These are phyloP conservation scores for Paratilapia polleni DNA, from an alignment of 2,113 vertebrate genomes.

Conservation along the genomic window DNA sequence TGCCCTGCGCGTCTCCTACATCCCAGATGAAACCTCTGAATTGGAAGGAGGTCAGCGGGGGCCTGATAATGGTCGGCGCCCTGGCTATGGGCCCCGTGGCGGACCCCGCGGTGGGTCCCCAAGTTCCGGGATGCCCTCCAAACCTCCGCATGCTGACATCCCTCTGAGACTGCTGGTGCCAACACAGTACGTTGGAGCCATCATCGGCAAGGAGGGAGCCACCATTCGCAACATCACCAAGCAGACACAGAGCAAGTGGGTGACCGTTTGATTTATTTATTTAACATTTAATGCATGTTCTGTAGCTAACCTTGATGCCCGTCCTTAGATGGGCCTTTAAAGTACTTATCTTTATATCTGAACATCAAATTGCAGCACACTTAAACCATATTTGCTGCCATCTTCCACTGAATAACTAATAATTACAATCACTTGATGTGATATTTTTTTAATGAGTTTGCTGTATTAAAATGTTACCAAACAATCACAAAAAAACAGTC, in stretches of 20 bases:
- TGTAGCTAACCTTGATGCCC: not conserved
- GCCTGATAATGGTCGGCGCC: slow-evolving; percentile 86
- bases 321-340: not conserved
- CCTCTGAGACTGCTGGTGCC: slow-evolving; percentile 94
- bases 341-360: not conserved
- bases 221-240: slow-evolving; percentile 97
- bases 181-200: slow-evolving; percentile 94
- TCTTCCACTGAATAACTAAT: not conserved
- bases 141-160: slow-evolving; percentile 90
- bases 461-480: not conserved
- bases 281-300: not conserved
- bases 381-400: not conserved
- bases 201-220: slow-evolving; percentile 95
- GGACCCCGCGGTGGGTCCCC: slow-evolving; percentile 87
- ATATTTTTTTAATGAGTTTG: too few species aligned
- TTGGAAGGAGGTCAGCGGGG: slow-evolving; percentile 79
- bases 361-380: not conserved
- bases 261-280: not conserved
- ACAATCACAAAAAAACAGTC: too few species aligned
- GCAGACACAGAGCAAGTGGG: slow-evolving; percentile 97
- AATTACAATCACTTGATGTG: not conserved
- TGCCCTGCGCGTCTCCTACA: slow-evolving; percentile 90
- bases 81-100: slow-evolving; percentile 83
- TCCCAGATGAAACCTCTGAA: slow-evolving; percentile 88
- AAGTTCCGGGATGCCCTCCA: slow-evolving; percentile 81